Percentiles rank a stretch among this genome's conserved stretches.
These are phyloP conservation scores for Drosophila tanythrix DNA, from an alignment of 2,888 invertebrate genomes.

Conservation along the genomic window DNA sequence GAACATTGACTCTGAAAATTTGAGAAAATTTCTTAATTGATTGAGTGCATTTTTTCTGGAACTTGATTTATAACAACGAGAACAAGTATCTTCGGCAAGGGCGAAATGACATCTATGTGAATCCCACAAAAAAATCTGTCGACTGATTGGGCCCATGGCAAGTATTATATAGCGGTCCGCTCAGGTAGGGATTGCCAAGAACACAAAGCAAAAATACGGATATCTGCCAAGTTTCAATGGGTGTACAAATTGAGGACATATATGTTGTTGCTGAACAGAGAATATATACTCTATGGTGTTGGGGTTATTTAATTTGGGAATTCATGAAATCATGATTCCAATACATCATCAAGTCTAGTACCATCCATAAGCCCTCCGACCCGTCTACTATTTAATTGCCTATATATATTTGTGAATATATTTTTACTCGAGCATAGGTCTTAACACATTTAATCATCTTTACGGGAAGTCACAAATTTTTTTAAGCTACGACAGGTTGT, in stretches of 20 bases:
- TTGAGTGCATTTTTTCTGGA: neutral
- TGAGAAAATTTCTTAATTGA: neutral
- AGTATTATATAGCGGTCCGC: too few species aligned
- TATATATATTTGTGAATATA: neutral
- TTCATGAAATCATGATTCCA: neutral
- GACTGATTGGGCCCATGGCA: neutral
- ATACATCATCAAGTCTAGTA: neutral
- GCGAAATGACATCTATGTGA: neutral
- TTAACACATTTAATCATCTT: neutral
- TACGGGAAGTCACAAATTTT: neutral
- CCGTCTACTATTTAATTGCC: neutral
- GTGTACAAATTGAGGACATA: neutral
- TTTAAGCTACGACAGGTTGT: neutral
- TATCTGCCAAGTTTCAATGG: too few species aligned
- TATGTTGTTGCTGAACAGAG: neutral
- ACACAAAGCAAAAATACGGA: too few species aligned
- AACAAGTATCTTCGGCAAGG: neutral
- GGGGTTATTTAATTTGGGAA: neutral
- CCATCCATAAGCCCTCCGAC: neutral
- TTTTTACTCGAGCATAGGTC: neutral
- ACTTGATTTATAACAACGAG: neutral
- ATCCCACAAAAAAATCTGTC: neutral
- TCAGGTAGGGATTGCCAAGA: too few species aligned
- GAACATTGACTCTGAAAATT: neutral
- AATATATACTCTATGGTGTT: neutral